Base-by-base conservation (phyloP, 1,140 invertebrate species). In the Meloidogyne floridensis region DNA sequence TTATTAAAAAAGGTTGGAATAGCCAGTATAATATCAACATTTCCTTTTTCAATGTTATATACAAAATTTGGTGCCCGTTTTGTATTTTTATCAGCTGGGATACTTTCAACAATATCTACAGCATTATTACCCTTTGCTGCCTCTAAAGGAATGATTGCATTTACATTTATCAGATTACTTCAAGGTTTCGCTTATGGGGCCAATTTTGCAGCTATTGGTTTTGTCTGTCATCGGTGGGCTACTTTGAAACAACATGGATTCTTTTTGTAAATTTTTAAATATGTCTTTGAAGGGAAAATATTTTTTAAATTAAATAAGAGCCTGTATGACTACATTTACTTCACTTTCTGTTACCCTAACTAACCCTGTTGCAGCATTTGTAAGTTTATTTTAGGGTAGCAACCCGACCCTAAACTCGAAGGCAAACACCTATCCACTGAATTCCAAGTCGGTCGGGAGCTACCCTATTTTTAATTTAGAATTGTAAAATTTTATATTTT, bases 181-280 rank as follows among this genome's bases (percentile, higher is more conserved):
- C 83, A 84, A 71, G 83, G 83, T 0, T 59, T 84, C n/a, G 83
- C 83, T n/a, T 84, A 85, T 82, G 83, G 72, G 8, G 77, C 83
- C 8, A 84, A 84, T 79, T 84, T 84, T 82, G 83, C 83, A 11
- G 80, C 78, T 47, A 84, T 84, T 77, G 83, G 83, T 2, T 81
- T 84, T 75, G 83, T 84, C n/a, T 86, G 84, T 56, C 73, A 80
- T 54, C 81, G 84, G 47, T 86, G 85, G 85, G 85, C 85, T 13
- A 69, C 72, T 32, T 73, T 86, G 6, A 18, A 81, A 18, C 77
- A 86, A 82, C 82, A 86, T 20, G 85, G 85, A n/a, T 83, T 86
- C 18, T 86, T 86, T 76, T 72, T 86, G 54, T 83, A 77, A 77
- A 15, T 77, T 32, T 69, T 43, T 15, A 13, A 43, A 32, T 56